Evolutionary conservation across 2,113 vertebrate species (phyloP).

Genomic region (Dipodomys spectabilis): DNA sequence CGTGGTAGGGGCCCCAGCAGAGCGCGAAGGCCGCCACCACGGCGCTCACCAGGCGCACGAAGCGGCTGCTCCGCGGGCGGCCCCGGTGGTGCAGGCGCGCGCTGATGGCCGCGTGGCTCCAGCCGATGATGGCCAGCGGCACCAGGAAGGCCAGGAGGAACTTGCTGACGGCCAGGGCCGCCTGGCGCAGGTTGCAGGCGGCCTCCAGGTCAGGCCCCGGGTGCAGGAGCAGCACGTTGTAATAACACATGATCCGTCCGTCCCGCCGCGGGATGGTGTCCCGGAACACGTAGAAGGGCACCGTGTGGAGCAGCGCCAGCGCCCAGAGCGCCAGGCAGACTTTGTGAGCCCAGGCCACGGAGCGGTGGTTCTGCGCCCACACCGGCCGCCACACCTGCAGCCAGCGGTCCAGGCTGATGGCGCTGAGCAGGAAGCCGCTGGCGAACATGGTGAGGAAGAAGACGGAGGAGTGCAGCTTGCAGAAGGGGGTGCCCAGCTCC

Average conservation of each 20-base stretch:
- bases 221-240: constrained; percentile 83
- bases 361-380: constrained; percentile 88
- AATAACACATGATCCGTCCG: constrained; percentile 86
- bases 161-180: constrained; percentile 86
- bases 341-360: constrained; percentile 52
- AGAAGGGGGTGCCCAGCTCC: constrained; percentile 86
- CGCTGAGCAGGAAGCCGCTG: constrained; percentile 87
- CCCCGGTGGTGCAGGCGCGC: constrained; percentile 71
- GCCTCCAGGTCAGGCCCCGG: not conserved
- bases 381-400: constrained; percentile 85
- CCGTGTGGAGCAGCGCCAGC: constrained; percentile 82
- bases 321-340: constrained; percentile 84
- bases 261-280: constrained; percentile 75
- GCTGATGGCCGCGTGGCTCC: constrained; percentile 84
- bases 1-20: constrained; percentile 90
- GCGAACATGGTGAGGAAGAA: constrained; percentile 91
- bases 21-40: constrained; percentile 87
- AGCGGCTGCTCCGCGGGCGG: constrained; percentile 79
- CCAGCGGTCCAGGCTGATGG: constrained; percentile 89
- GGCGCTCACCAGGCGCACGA: constrained; percentile 85
- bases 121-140: constrained; percentile 84
- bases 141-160: constrained; percentile 86
- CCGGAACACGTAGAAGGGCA: constrained; percentile 87
- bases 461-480: constrained; percentile 85
- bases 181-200: constrained; percentile 81